Evolutionary conservation across 2,113 vertebrate species (phyloP).

Genomic region (Labeo catla): DNA sequence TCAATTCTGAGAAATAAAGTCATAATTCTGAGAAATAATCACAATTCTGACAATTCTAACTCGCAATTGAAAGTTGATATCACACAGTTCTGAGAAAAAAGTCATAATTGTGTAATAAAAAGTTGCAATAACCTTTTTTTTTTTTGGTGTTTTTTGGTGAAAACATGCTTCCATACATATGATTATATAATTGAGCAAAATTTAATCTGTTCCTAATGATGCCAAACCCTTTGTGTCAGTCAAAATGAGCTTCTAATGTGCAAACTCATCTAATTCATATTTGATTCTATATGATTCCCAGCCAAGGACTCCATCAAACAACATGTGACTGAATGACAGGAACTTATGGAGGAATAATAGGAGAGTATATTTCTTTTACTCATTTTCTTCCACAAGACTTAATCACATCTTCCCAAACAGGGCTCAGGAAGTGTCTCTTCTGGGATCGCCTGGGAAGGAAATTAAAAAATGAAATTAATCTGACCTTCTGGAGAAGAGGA

Average conservation of each 20-base stretch:
- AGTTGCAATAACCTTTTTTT: no score
- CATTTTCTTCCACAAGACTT: conserved; percentile 53
- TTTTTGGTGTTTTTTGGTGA: no score
- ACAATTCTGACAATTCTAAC: no score
- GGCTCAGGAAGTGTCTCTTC: conserved; percentile 58
- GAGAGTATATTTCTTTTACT: conserved; percentile 55
- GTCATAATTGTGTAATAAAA: no score
- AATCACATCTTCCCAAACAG: conserved; percentile 68
- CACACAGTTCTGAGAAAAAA: no score
- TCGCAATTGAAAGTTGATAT: no score
- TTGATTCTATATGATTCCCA: conserved; percentile 38
- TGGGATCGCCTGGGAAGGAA: conserved; percentile 67
- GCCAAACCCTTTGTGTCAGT: conserved; percentile 53
- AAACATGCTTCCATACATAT: no score
- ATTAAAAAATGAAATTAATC: conserved; percentile 70
- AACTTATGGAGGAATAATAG: conserved; percentile 33
- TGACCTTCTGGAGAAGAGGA: conserved; percentile 68
- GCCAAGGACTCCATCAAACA: conserved; percentile 54
- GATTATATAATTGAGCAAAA: no score
- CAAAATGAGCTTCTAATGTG: conserved; percentile 56
- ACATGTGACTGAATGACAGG: conserved; percentile 41
- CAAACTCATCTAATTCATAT: conserved; percentile 49
- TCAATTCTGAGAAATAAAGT: no score
- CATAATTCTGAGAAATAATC: no score
- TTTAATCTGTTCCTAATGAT: conserved; percentile 50